These are phyloP conservation scores for Geopemphigus sp. DNA, from an alignment of 1,140 invertebrate species.

Conservation along the genomic window DNA sequence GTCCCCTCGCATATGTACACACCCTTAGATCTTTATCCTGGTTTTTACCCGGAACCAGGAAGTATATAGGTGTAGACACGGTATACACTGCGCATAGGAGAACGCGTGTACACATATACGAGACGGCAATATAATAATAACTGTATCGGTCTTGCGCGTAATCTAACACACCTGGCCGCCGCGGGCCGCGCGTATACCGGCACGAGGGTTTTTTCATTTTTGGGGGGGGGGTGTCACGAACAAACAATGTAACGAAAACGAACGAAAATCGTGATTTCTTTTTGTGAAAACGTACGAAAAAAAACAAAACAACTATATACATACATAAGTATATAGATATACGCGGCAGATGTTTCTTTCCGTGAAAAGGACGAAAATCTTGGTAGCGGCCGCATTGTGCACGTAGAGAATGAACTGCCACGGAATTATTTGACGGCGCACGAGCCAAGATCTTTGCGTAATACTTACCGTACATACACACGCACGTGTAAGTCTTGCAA, in stretches of 20 bases:
- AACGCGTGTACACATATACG: background rate
- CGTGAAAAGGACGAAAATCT: constrained; percentile 22
- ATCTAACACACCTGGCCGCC: constrained; percentile 18
- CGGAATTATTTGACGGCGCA: background rate
- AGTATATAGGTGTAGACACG: background rate
- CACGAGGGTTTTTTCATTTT: no score
- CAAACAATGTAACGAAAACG: background rate
- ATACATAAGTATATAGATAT: background rate
- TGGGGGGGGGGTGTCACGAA: background rate
- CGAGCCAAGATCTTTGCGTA: constrained; percentile 28
- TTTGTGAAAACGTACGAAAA: constrained; percentile 16
- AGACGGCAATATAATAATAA: background rate
- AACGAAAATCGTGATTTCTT: constrained; percentile 21
- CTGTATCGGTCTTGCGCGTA: constrained; percentile 21
- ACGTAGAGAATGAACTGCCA: background rate
- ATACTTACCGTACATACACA: background rate
- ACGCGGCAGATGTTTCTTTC: constrained; percentile 21
- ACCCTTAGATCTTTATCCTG: constrained; percentile 12
- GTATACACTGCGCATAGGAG: background rate
- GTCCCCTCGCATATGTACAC: no score
- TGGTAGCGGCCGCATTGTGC: background rate
- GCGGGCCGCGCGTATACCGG: no score
- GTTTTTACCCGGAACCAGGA: constrained; percentile 39
- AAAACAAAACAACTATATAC: background rate
- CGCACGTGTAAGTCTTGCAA: no score